Conservation (phyloP, 92 coral and sea anemone species). For the Phymanthus crucifer region DNA sequence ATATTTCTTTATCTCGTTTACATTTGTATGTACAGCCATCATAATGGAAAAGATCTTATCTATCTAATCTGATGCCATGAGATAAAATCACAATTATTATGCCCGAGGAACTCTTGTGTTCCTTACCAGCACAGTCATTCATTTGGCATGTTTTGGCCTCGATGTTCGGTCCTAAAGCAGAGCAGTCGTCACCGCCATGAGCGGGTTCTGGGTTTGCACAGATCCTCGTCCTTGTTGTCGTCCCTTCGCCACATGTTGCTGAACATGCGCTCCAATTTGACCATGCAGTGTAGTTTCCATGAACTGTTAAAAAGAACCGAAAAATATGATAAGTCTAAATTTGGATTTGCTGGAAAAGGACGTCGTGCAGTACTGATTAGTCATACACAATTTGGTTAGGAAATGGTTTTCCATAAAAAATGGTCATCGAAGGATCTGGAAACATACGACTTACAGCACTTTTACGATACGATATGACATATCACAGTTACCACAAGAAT, state of each 20-base stretch:
- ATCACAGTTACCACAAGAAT: too few relatives aligned
- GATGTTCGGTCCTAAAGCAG: constrained; percentile 68
- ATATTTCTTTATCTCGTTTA: too few relatives aligned
- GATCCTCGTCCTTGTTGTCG: constrained; percentile 70
- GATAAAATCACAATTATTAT: too few relatives aligned
- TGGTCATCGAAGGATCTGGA: too few relatives aligned
- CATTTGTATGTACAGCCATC: too few relatives aligned
- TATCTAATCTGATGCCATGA: too few relatives aligned
- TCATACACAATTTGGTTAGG: too few relatives aligned
- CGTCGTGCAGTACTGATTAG: not conserved
- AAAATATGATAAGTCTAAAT: not conserved
- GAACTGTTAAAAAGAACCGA: constrained; percentile 18
- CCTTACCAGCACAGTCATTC: constrained; percentile 84
- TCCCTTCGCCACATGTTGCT: constrained; percentile 94
- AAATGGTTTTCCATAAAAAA: too few relatives aligned
- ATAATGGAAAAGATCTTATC: too few relatives aligned
- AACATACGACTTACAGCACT: too few relatives aligned
- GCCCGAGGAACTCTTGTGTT: not conserved
- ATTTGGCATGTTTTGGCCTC: constrained; percentile 73
- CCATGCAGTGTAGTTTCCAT: constrained; percentile 91
- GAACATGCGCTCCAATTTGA: constrained; percentile 90
- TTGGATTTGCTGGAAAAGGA: not conserved
- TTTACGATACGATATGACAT: too few relatives aligned
- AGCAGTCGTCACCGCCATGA: constrained; percentile 86
- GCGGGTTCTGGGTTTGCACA: constrained; percentile 88